Base-by-base conservation (phyloP, 2,797 vertebrate species). In the Microchirus variegatus region DNA sequence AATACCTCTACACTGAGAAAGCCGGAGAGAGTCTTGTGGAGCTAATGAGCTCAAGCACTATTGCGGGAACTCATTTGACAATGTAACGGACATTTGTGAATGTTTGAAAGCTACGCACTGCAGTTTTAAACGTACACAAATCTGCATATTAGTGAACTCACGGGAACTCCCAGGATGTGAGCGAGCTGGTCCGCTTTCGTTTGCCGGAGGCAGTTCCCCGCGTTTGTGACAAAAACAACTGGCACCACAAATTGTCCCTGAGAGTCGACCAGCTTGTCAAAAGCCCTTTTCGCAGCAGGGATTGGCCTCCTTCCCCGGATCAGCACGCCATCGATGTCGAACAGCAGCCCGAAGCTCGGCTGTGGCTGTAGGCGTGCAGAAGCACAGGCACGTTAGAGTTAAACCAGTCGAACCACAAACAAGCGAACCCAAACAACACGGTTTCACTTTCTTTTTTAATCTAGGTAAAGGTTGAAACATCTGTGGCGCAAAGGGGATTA, bases 181-280 rank as follows among this genome's bases (percentile, higher is more conserved):
- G 95, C 94, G 60, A 98, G 82, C 86, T 96, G 95, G 71, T 95
- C 94, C 0, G 96, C 96, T 87, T 98, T 98, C 8, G 90, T 91
- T 84, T 98, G 96, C 50, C 94, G 88, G 58, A 96, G 94, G 83
- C 95, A 96, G 59, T 96, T 96, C 67, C 96, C 96, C n/a, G 96
- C 96, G 10, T 97, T 98, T 16, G 96, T 98, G 69, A 98, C 96
- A 75, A 98, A 98, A 3, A 97, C 95, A 3, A 96, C 92, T 1
- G 96, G 96, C 80, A 96, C 92, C 83, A 94, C 73, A 82, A 97
- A 96, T 1, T 92, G 93, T 76, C 96, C 96, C 82, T 91, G 92
- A 81, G 93, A 81, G 73, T 95, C 85, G 17, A 97, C 91, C 53
- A 98, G 85, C 87, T 95, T 97, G 52, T 89, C 93, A 31, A 98